phyloP scores from a whole-genome alignment of 2,113 vertebrate species.

The Tretioscincus oriximinensis region DNA sequence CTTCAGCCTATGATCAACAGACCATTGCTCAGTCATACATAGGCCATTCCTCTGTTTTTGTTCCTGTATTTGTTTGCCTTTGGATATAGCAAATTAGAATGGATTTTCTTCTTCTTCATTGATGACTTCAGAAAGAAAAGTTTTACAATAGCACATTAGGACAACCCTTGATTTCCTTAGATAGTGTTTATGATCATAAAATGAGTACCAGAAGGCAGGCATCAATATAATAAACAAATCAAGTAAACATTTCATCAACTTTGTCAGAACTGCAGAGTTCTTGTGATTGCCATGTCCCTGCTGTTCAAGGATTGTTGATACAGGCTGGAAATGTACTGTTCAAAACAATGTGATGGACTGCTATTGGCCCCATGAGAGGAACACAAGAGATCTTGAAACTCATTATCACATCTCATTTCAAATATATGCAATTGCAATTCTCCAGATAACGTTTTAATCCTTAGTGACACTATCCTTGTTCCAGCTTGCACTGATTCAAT shows the following conservation, averaged over 20 bases:
- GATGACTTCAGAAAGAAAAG: background rate
- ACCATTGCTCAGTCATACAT: too few species aligned
- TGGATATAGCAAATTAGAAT: background rate
- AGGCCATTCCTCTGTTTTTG: too few species aligned
- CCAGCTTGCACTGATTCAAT: constrained; percentile 10
- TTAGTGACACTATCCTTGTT: background rate
- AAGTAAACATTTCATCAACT: background rate
- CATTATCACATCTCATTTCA: constrained; percentile 19
- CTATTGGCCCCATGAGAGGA: background rate
- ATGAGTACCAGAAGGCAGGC: background rate
- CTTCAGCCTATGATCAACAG: too few species aligned
- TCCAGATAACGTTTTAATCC: background rate
- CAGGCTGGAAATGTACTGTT: background rate
- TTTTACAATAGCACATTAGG: background rate
- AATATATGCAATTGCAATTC: background rate
- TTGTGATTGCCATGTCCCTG: background rate
- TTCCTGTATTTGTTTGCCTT: too few species aligned
- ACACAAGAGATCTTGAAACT: constrained; percentile 11
- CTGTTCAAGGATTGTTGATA: background rate
- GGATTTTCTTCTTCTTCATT: background rate
- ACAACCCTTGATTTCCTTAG: background rate
- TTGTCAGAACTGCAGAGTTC: constrained; percentile 7
- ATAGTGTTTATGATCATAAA: background rate
- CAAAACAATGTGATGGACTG: background rate
- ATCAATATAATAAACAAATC: background rate